Percentiles rank a stretch among this genome's conserved stretches.
Conservation (phyloP, 2,113 vertebrate genomes). For the Gila orcuttii region DNA sequence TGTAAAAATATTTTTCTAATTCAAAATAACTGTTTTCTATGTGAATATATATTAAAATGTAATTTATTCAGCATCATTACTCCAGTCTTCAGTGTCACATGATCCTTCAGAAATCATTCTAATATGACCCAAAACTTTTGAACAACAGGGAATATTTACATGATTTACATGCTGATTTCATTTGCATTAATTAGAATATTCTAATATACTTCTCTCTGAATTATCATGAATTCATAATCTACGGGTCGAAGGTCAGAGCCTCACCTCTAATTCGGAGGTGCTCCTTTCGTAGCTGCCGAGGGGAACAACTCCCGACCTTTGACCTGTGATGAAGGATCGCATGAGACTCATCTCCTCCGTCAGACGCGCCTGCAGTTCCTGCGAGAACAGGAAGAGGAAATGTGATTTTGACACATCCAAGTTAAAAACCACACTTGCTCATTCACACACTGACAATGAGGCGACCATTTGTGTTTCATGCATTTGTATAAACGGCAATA, state of each 20-base stretch:
- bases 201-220: background rate
- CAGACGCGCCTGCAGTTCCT: constrained; percentile 88
- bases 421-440: background rate
- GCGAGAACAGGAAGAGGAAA: constrained; percentile 41
- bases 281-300: constrained; percentile 71
- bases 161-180: background rate
- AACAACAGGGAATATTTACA: background rate
- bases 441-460: background rate
- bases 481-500: background rate
- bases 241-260: background rate
- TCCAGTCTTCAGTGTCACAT: background rate
- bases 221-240: background rate
- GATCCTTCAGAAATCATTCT: background rate
- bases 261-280: constrained; percentile 86
- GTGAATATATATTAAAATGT: rapidly evolving
- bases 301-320: constrained; percentile 69
- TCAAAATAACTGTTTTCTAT: background rate
- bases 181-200: background rate
- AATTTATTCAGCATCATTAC: background rate
- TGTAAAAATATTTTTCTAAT: background rate
- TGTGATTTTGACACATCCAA: background rate
- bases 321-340: constrained; percentile 83
- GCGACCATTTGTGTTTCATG: background rate
- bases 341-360: constrained; percentile 89
- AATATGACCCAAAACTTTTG: background rate